phyloP scores from a whole-genome alignment of 2,888 invertebrate genomes.

The Polyploca ridens region DNA sequence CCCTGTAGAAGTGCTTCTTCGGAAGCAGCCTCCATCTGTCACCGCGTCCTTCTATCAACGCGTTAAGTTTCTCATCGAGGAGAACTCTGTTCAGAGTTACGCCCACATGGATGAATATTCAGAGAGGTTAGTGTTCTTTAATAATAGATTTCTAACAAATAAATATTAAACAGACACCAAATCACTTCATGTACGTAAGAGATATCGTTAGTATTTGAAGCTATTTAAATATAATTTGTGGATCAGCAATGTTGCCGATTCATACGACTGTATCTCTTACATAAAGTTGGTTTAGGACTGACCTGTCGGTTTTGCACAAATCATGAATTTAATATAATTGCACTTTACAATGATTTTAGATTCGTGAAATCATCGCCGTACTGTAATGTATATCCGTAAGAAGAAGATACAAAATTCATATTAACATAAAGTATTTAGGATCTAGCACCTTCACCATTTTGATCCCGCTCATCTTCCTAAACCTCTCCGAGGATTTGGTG shows the following conservation, averaged over 20 bases:
- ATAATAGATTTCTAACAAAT: slow-evolving; percentile 30
- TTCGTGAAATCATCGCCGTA: slow-evolving; percentile 76
- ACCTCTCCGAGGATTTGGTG: slow-evolving; percentile 85
- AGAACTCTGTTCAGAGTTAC: slow-evolving; percentile 99
- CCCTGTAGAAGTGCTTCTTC: slow-evolving; percentile 97
- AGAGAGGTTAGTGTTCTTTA: slow-evolving; percentile 93
- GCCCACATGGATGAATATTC: slow-evolving; percentile 99
- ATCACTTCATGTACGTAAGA: slow-evolving; percentile 72
- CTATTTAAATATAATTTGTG: slow-evolving; percentile 8
- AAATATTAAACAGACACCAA: slow-evolving; percentile 67
- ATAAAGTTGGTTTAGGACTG: slow-evolving; percentile 66
- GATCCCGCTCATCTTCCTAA: slow-evolving; percentile 78
- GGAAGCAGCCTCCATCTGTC: slow-evolving; percentile 98
- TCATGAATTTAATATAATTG: slow-evolving; percentile 74
- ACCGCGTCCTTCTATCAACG: slow-evolving; percentile 99
- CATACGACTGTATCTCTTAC: slow-evolving; percentile 67
- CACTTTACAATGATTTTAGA: slow-evolving; percentile 80
- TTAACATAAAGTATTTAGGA: slow-evolving; percentile 70
- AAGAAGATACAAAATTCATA: slow-evolving; percentile 68
- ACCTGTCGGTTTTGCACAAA: slow-evolving; percentile 71
- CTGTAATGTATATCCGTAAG: slow-evolving; percentile 67
- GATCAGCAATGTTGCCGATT: slow-evolving; percentile 10
- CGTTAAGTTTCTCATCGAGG: slow-evolving; percentile 98
- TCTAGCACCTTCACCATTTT: slow-evolving; percentile 75
- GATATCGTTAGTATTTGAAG: slow-evolving; percentile 56